Conservation (phyloP, 2,797 vertebrate genomes). For the Spinus pinus region DNA sequence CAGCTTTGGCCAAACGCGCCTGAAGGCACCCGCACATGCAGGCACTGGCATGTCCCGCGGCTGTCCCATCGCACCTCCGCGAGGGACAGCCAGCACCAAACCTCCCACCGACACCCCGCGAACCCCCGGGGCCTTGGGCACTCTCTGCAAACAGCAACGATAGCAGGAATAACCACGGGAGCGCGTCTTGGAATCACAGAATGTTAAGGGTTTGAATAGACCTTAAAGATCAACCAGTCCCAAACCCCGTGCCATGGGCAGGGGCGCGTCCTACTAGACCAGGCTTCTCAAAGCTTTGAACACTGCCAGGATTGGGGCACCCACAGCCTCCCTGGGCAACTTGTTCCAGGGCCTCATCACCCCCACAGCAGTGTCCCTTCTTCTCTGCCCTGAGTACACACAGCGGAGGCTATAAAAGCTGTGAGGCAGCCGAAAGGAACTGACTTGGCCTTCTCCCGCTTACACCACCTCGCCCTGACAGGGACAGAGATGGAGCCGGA, state of each 20-base stretch:
- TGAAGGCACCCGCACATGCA: background rate
- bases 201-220: background rate
- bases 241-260: background rate
- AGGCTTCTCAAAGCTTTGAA: background rate
- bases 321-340: background rate
- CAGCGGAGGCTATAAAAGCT: background rate
- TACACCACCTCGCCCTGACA: background rate
- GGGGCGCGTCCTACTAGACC: background rate
- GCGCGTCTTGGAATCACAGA: accelerated
- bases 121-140: background rate
- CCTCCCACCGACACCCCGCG: background rate
- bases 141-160: accelerated
- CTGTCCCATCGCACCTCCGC: accelerated
- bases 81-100: background rate
- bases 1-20: accelerated
- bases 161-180: accelerated
- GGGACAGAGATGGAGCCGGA: background rate
- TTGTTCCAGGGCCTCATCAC: background rate
- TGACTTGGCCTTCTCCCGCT: background rate
- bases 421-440: accelerated
- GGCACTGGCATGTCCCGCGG: accelerated
- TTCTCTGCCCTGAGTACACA: background rate
- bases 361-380: no score
- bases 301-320: accelerated
- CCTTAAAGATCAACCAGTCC: no score